Base-by-base conservation (phyloP, 2,888 invertebrate genomes). In the Catocala nupta region DNA sequence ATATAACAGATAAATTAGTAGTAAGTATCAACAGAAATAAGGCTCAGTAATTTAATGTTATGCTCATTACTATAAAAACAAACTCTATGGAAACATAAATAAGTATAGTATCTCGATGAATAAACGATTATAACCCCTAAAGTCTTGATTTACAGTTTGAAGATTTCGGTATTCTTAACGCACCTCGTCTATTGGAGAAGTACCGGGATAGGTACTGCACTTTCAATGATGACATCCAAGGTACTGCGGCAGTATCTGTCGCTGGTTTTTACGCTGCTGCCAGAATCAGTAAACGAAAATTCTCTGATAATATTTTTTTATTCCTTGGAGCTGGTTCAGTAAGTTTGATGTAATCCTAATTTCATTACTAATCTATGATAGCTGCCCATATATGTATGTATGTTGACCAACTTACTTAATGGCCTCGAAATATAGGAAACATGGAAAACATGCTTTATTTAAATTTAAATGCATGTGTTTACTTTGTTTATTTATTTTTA, bases 221-320 rank as follows among this genome's bases (percentile, higher is more conserved):
- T 12, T 99, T 99, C 89, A 99, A 99, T 88, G 99, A 99, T 83
- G 99, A 99, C 83, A 99, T 99, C 81, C 99, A 99, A 93, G 98
- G 99, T 73, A 98, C 99, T 1, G 99, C 99, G 0, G 96, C 98
- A 12, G 99, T 99, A 0, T 97, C 97, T 1, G 97, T 99, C 0
- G 98, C 98, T 34, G 99, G 99, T 0, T 90, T 99, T 36, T 89
- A 97, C 55, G 97, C 98, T 0, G 96, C 97, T 13, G 70, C 74
- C 39, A 93, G 96, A 71, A 89, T 98, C 51, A 97, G 97, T 0
- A 96, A 96, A 67, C 96, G 95, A 77, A 96, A 96, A 80, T 94
- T 99, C 73, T 94, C 95, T 9, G 97, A 99, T 25, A 96, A 98
- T 82, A 96, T 95, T 56, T 96, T 97, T 86, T 94, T 99, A 52